Percentiles rank a stretch among this genome's conserved stretches.
Conservation (phyloP, 2,888 invertebrate species). For the Ditula angustiorana region DNA sequence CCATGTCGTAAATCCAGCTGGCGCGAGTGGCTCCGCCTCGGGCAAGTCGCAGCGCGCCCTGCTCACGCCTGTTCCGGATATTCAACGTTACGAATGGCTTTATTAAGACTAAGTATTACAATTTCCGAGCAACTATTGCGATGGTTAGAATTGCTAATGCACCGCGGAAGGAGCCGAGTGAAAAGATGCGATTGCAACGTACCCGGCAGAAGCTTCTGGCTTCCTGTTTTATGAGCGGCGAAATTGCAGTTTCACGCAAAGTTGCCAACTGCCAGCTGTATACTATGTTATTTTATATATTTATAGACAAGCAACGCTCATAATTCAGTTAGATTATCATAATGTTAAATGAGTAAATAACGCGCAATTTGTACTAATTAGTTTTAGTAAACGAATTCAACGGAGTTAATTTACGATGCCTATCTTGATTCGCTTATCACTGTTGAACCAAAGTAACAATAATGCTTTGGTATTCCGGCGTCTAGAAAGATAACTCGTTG, state of each 20-base stretch:
- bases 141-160: constrained; percentile 79
- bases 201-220: constrained; percentile 57
- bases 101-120: constrained; percentile 83
- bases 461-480: constrained; percentile 55
- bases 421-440: constrained; percentile 50
- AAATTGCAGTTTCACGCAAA: constrained; percentile 75
- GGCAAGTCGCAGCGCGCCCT: constrained; percentile 58
- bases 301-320: constrained; percentile 9
- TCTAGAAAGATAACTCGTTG: constrained; percentile 67
- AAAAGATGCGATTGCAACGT: constrained; percentile 77
- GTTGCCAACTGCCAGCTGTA: constrained; percentile 61
- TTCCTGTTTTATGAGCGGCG: constrained; percentile 75
- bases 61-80: constrained; percentile 74
- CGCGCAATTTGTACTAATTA: constrained; percentile 21
- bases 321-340: constrained; percentile 25
- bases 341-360: constrained; percentile 14
- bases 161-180: constrained; percentile 67
- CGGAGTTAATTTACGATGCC: constrained; percentile 32
- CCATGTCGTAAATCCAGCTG: constrained; percentile 66
- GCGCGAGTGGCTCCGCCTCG: constrained; percentile 59
- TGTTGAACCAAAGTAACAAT: constrained; percentile 57
- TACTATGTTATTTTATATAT: constrained; percentile 54
- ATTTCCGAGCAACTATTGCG: constrained; percentile 77
- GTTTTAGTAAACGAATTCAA: constrained; percentile 25
- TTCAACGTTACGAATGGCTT: constrained; percentile 79